phyloP scores from a whole-genome alignment of 1,140 invertebrate species.

The Lepidurus apus region DNA sequence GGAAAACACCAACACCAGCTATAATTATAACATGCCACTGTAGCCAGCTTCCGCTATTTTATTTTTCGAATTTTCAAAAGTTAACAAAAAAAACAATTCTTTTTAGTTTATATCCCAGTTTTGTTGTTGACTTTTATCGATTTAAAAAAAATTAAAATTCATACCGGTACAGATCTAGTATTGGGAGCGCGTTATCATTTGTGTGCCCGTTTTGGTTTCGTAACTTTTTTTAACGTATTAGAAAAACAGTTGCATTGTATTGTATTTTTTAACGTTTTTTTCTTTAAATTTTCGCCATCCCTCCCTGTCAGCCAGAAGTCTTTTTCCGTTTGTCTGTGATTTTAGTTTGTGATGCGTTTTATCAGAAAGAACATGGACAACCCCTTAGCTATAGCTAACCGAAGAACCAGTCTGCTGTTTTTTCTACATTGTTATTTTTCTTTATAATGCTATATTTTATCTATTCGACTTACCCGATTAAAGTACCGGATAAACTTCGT shows the following conservation, averaged over 20 bases:
- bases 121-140: background rate
- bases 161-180: conserved; percentile 21
- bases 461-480: no score
- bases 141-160: background rate
- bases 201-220: background rate
- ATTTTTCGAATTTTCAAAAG: no score
- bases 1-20: no score
- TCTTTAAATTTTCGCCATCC: background rate
- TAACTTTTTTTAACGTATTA: background rate
- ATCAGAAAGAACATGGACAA: conserved; percentile 3
- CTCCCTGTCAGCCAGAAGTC: background rate
- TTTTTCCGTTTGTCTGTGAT: conserved; percentile 19
- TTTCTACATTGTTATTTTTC: background rate
- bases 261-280: background rate
- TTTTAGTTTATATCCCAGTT: background rate
- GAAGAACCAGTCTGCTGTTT: background rate
- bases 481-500: background rate
- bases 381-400: background rate
- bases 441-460: background rate
- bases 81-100: no score
- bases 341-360: conserved; percentile 22
- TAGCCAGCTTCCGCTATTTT: no score
- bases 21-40: no score
- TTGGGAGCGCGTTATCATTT: background rate
- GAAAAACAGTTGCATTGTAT: background rate